Conservation (phyloP, 2,888 invertebrate genomes). For the Xanthia icteritia region DNA sequence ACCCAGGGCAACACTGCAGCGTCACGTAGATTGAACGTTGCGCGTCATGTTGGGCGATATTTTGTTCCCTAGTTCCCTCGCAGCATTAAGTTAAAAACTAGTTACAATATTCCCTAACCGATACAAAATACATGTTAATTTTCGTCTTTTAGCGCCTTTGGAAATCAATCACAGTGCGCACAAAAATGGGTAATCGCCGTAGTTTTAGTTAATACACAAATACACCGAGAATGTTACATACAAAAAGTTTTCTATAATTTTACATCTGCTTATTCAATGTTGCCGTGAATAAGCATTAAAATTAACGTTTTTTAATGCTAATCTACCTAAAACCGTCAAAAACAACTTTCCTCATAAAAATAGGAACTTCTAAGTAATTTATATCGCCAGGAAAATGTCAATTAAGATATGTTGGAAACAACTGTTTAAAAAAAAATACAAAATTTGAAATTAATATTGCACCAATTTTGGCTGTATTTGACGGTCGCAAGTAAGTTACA, state of each 20-base stretch:
- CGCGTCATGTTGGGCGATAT: background rate
- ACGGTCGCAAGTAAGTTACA: constrained; percentile 17
- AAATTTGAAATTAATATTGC: background rate
- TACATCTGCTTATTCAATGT: constrained; percentile 32
- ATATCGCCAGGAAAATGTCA: background rate
- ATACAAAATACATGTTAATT: background rate
- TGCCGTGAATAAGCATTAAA: constrained; percentile 34
- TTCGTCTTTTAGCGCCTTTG: background rate
- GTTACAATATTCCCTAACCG: background rate
- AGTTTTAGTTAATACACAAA: constrained; percentile 16
- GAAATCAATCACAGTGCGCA: constrained; percentile 42
- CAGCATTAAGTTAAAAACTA: background rate
- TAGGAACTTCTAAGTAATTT: constrained; percentile 30
- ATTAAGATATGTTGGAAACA: constrained; percentile 5
- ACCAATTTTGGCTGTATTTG: constrained; percentile 21
- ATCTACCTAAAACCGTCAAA: constrained; percentile 22
- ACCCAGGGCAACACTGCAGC: background rate
- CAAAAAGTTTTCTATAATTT: constrained; percentile 25
- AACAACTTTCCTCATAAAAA: constrained; percentile 5
- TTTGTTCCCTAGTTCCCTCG: background rate
- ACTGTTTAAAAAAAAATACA: too few species aligned
- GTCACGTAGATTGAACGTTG: background rate
- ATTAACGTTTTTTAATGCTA: background rate
- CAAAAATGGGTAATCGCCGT: background rate
- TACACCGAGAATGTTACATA: constrained; percentile 43